These are phyloP conservation scores for Punctoribates punctum DNA, from an alignment of 2,888 invertebrate species.

Conservation along the genomic window DNA sequence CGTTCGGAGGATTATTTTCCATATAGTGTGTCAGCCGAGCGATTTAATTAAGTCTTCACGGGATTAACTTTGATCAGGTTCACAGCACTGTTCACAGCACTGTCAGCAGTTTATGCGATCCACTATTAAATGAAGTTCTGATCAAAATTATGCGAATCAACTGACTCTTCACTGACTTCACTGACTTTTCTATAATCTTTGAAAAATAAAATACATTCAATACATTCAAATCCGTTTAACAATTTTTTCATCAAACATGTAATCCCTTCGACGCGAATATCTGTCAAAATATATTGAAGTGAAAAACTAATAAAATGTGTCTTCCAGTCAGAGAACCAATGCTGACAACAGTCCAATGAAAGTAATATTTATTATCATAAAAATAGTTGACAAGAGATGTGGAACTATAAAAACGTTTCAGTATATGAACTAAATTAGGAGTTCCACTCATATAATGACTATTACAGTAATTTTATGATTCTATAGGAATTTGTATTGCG, in stretches of 20 bases:
- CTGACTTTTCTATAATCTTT: conserved; percentile 6
- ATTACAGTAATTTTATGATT: conserved; percentile 36
- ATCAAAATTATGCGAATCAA: conserved; percentile 33
- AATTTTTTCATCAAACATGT: not conserved
- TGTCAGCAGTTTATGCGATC: conserved; percentile 23
- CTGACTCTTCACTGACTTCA: too few relatives aligned
- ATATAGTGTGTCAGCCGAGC: conserved; percentile 35
- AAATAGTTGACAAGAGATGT: conserved; percentile 23
- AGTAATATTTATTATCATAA: conserved; percentile 32
- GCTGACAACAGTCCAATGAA: not conserved
- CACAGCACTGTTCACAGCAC: not conserved
- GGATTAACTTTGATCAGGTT: conserved; percentile 26
- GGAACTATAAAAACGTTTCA: conserved; percentile 33
- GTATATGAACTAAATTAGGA: conserved; percentile 22
- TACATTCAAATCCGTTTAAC: conserved; percentile 35
- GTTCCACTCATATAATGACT: conserved; percentile 26
- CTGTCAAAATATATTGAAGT: not conserved
- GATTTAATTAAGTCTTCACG: conserved; percentile 38
- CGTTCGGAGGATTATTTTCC: conserved; percentile 30
- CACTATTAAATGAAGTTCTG: conserved; percentile 2
- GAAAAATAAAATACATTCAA: conserved; percentile 7
- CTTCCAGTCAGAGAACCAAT: conserved; percentile 15
- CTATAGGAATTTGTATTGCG: conserved; percentile 29
- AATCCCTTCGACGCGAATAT: conserved; percentile 7
- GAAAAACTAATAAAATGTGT: conserved; percentile 20